phyloP scores from a whole-genome alignment of 2,113 vertebrate species.

The Nycticryphes semicollaris region DNA sequence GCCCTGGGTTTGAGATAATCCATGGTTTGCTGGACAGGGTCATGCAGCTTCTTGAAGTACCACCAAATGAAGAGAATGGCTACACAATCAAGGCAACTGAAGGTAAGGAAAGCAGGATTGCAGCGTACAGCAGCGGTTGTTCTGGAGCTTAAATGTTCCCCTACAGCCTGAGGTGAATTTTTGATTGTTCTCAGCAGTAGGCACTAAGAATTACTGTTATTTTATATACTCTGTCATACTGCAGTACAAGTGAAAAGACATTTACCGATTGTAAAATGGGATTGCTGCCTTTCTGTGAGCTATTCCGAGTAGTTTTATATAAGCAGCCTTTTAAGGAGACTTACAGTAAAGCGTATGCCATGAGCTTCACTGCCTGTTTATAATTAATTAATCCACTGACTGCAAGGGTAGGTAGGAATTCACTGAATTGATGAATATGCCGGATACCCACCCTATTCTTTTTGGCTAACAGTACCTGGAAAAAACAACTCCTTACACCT shows the following conservation, averaged over 20 bases:
- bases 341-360: neutral
- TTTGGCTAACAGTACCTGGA: neutral
- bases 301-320: neutral
- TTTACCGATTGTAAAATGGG: neutral
- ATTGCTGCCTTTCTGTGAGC: neutral
- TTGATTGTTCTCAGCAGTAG: neutral
- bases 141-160: neutral
- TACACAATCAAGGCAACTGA: conserved; percentile 91
- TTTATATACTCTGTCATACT: neutral
- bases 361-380: neutral
- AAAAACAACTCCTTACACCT: neutral
- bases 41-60: conserved; percentile 92
- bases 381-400: neutral
- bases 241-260: neutral
- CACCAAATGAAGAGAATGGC: conserved; percentile 76
- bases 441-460: neutral
- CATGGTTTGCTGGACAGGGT: conserved; percentile 95
- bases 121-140: neutral
- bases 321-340: neutral
- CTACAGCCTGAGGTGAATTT: neutral
- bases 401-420: neutral
- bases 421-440: neutral
- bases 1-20: conserved; percentile 94
- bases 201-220: neutral
- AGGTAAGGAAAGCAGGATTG: conserved; percentile 75